phyloP scores from a whole-genome alignment of 92 coral and sea anemone genomes.

The Galaxea fascicularis region DNA sequence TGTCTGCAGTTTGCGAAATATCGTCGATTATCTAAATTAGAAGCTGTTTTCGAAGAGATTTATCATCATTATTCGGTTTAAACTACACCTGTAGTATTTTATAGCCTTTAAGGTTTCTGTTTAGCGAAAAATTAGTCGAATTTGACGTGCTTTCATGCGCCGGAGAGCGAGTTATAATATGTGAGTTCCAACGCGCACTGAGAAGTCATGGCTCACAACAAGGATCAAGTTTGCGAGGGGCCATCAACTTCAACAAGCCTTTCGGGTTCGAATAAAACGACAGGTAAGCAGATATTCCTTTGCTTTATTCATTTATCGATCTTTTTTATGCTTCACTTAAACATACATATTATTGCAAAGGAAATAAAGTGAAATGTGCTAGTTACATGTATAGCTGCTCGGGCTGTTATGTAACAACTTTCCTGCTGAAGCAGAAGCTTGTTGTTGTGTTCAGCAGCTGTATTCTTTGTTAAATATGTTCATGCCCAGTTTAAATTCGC shows the following conservation, averaged over 20 bases:
- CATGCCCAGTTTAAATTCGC: constrained; percentile 5
- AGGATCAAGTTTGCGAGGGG: constrained; percentile 50
- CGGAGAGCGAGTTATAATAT: too few relatives aligned
- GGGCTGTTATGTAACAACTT: neutral
- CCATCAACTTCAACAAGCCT: constrained; percentile 51
- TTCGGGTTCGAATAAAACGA: constrained; percentile 13
- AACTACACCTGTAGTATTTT: constrained; percentile 37
- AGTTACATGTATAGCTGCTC: neutral
- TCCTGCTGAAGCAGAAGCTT: constrained; percentile 29
- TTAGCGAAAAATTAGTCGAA: constrained; percentile 18
- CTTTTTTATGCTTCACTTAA: constrained; percentile 10
- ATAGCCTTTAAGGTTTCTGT: constrained; percentile 23
- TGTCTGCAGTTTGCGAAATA: constrained; percentile 30
- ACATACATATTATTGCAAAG: neutral
- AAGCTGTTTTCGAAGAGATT: constrained; percentile 47
- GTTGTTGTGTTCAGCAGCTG: constrained; percentile 4
- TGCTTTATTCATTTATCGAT: constrained; percentile 12
- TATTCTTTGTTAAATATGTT: constrained; percentile 9
- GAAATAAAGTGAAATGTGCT: neutral
- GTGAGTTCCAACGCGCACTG: constrained; percentile 45
- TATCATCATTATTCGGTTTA: constrained; percentile 37
- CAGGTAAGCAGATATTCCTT: constrained; percentile 16
- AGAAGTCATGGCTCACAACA: constrained; percentile 42
- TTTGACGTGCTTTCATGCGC: constrained; percentile 23
- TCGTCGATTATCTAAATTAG: constrained; percentile 26